Evolutionary conservation across 2,888 invertebrate genomes (phyloP), one percentile per base, ranked within the genome.

Genomic region (Agriopis aurantiaria): DNA sequence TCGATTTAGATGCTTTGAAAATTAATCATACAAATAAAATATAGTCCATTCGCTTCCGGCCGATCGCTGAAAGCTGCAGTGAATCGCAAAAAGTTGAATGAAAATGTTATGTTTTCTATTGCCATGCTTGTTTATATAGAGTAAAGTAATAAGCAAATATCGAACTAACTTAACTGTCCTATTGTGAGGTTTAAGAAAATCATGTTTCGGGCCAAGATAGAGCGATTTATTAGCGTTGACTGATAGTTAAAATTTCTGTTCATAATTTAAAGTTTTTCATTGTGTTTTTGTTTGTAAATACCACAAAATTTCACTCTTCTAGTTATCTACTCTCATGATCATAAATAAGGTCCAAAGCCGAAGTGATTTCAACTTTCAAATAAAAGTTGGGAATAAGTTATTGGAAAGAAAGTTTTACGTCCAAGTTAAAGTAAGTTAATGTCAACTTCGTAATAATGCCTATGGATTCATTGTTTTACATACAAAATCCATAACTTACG

Each of bases 1-100:
- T 68, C 69, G 62, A 65, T 66, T 73, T 68, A 72, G 63, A 68
- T 64, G 61, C 49, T 59, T 64, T 48, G 40, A 23, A 52, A 60
- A 55, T 62, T 33, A 43, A 7, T 11, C 14, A 57, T 45, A 57
- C 14, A 33, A 51, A 9, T 33, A 23, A 23, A 23, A 23, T 23
- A 23, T 5, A 33, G 33, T 33, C 33, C 33, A 5, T 33, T 33
- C 33, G 3, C 3, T 33, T 33, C 3, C 33, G 33, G 33, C 1
- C 0, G 33, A 33, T 4, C 33, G 0, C 33, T 33, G 17, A 23
- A 23, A 23, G 17, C 17, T 2, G 33, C 33, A 33, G 33, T 33
- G 33, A 33, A 33, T 33, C 3, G 33, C 33, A 33, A 33, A 5
- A 33, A 33, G 33, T 4, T 33, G 33, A 33, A 33, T 33, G 1